These are phyloP conservation scores for Myodes glareolus DNA, from an alignment of 2,113 vertebrate species.

Conservation along the genomic window DNA sequence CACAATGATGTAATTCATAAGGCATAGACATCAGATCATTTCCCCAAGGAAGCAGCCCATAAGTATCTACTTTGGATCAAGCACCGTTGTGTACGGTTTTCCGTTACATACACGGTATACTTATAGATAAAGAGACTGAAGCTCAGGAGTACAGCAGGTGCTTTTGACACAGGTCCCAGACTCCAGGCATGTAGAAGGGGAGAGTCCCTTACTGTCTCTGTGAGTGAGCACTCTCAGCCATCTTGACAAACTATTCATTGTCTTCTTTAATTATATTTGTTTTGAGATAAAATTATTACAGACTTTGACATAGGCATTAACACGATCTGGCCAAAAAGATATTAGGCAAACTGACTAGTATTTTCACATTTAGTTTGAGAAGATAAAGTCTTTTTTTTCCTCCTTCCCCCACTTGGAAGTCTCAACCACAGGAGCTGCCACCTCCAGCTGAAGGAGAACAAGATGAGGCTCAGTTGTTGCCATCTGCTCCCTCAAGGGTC, in stretches of 20 bases:
- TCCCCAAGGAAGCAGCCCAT: background rate
- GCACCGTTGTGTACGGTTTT: background rate
- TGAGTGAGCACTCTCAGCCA: background rate
- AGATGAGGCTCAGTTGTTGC: background rate
- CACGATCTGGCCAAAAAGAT: background rate
- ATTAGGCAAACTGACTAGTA: background rate
- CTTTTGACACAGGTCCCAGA: background rate
- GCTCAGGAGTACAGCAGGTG: no score
- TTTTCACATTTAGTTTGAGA: background rate
- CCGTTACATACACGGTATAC: background rate
- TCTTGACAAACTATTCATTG: background rate
- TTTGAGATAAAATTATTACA: background rate
- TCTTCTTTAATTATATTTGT: background rate
- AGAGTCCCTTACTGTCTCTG: background rate
- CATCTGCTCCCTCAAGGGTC: background rate
- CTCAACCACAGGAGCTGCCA: background rate
- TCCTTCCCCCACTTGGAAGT: background rate
- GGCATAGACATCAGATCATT: background rate
- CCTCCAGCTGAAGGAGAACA: no score
- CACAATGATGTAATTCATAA: background rate
- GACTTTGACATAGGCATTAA: background rate
- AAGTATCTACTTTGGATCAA: background rate
- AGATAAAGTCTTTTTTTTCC: background rate
- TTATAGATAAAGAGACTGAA: background rate
- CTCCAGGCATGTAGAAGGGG: background rate